phyloP scores from a whole-genome alignment of 2,113 vertebrate species.

The Picathartes gymnocephalus region DNA sequence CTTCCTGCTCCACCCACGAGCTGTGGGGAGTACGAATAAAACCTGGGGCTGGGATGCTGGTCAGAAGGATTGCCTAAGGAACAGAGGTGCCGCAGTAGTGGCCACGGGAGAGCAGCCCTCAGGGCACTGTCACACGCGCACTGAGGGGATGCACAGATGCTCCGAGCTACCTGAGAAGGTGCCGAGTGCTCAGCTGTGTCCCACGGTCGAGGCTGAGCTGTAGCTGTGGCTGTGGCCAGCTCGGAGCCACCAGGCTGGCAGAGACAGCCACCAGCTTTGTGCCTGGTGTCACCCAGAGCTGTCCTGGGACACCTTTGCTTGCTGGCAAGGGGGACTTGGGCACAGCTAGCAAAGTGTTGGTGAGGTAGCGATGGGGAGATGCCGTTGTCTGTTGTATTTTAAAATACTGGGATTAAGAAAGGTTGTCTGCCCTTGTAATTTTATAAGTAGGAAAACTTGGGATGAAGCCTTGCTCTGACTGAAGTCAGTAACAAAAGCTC shows the following conservation, averaged over 20 bases:
- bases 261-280: neutral
- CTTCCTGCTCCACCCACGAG: neutral
- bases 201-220: accelerated
- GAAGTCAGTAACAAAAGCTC: neutral
- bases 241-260: neutral
- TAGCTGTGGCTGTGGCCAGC: neutral
- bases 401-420: neutral
- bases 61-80: neutral
- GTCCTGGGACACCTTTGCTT: neutral
- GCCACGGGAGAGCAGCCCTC: neutral
- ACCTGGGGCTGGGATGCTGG: neutral
- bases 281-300: neutral
- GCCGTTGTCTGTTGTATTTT: neutral
- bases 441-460: neutral
- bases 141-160: neutral
- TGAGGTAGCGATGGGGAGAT: neutral
- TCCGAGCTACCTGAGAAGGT: neutral
- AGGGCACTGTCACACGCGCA: neutral
- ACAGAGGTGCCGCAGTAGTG: neutral
- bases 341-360: accelerated
- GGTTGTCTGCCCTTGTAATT: neutral
- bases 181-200: neutral
- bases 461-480: neutral
- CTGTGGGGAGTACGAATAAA: accelerated
- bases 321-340: neutral